These are phyloP conservation scores for Suricata suricatta DNA, from an alignment of 2,113 vertebrate genomes.

Conservation along the genomic window DNA sequence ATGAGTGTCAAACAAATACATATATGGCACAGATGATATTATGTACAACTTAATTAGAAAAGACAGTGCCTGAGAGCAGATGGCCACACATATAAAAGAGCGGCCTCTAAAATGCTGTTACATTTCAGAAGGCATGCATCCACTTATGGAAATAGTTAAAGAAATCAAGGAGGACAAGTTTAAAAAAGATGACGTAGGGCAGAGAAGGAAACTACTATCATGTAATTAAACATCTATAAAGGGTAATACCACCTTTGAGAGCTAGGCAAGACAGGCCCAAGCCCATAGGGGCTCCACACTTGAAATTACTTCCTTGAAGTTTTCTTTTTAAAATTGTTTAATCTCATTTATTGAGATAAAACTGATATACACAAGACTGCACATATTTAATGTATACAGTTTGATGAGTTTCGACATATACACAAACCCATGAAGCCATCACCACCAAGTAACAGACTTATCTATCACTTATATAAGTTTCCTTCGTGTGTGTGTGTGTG, in stretches of 20 bases:
- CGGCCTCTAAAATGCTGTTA: neutral
- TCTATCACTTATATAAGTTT: neutral
- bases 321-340: neutral
- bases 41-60: neutral
- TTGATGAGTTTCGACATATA: neutral
- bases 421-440: neutral
- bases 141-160: neutral
- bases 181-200: neutral
- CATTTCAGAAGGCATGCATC: neutral
- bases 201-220: neutral
- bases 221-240: neutral
- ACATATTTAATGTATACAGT: neutral
- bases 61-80: neutral
- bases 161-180: neutral
- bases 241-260: neutral
- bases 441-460: neutral
- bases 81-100: neutral
- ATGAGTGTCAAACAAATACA: neutral
- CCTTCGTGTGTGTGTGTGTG: neutral
- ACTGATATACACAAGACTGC: neutral
- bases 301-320: neutral
- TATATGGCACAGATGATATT: neutral
- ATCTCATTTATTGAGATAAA: neutral
- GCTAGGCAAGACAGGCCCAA: neutral
- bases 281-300: neutral